Percentiles rank a stretch among this genome's conserved stretches.
Evolutionary conservation across 2,888 invertebrate species (phyloP).

Genomic region (Mesorhabditis spiculigera): DNA sequence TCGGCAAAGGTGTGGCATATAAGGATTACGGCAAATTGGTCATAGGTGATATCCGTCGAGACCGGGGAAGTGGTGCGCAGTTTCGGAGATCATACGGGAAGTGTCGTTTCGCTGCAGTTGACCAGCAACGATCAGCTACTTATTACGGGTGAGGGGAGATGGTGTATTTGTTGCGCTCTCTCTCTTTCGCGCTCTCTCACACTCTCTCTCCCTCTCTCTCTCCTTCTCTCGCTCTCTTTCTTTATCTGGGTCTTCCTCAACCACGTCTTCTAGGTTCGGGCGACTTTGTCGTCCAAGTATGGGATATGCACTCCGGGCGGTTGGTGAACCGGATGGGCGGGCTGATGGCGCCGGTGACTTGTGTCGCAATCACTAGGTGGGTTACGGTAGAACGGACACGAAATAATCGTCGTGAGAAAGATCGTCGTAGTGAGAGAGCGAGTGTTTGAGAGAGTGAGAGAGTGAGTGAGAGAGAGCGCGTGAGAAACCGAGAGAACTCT

Average conservation of each 20-base stretch:
- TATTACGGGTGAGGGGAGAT: conserved; percentile 72
- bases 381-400: too few relatives aligned
- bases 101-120: conserved; percentile 78
- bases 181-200: too few relatives aligned
- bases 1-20: conserved; percentile 43
- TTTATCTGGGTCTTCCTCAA: too few relatives aligned
- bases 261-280: conserved; percentile 54
- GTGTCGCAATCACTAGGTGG: conserved; percentile 59
- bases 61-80: conserved; percentile 59
- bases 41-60: conserved; percentile 36
- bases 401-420: too few relatives aligned
- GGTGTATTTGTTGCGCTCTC: not conserved
- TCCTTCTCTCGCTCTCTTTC: too few relatives aligned
- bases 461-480: too few relatives aligned
- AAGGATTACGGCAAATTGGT: not conserved
- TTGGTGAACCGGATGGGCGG: conserved; percentile 56
- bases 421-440: too few relatives aligned
- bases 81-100: conserved; percentile 81
- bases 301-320: conserved; percentile 58
- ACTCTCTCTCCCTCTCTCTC: too few relatives aligned
- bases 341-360: conserved; percentile 72
- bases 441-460: too few relatives aligned
- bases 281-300: conserved; percentile 61
- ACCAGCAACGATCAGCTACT: conserved; percentile 80
- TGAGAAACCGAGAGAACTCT: too few relatives aligned